Evolutionary conservation across 2,888 invertebrate genomes (phyloP), one percentile per base, ranked within the genome.

Genomic region (Chromoteleia sp.): DNA sequence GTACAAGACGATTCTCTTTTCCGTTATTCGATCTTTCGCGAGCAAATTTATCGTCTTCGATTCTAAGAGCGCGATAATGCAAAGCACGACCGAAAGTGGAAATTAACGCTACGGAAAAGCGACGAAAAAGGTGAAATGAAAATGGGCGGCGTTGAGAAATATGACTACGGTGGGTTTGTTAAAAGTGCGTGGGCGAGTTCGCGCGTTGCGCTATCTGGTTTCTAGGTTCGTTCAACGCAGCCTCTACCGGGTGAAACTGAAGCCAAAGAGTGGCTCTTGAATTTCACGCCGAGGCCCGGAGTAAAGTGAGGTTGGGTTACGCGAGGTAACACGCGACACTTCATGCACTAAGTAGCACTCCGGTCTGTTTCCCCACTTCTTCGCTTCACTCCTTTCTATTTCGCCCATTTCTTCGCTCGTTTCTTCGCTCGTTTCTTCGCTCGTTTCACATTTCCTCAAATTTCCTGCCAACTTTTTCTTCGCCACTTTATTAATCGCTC

Each of bases 241-340:
- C 74, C 70, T 81, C 85, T 76, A 70, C 63, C 58, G 71, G 84
- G 81, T 83, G 88, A 89, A 90, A 90, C 88, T 86, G 89, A 89
- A 90, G 87, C 89, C 88, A 86, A 87, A 87, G 86, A 89, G 87
- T 84, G 84, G 84, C 88, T 88, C 90, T 90, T 89, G 86, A 86
- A 86, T 90, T 90, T 89, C 90, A 89, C 83, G 81, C 56, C 84
- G 85, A 84, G 84, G 84, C 85, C 85, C 79, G 83, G 63, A 82
- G 77, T 75, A 82, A 83, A 86, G 85, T 73, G 81, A 85, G 87
- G 83, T 88, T 88, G 77, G 78, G 85, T 89, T 88, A 89, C 89
- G 78, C 81, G 71, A 84, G 81, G 85, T 76, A 87, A 89, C 87
- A 87, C 87, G 88, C 87, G 88, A 90, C 89, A 89, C 89, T 90